phyloP scores from a whole-genome alignment of 2,797 vertebrate species.

The Dromococcyx pavoninus region DNA sequence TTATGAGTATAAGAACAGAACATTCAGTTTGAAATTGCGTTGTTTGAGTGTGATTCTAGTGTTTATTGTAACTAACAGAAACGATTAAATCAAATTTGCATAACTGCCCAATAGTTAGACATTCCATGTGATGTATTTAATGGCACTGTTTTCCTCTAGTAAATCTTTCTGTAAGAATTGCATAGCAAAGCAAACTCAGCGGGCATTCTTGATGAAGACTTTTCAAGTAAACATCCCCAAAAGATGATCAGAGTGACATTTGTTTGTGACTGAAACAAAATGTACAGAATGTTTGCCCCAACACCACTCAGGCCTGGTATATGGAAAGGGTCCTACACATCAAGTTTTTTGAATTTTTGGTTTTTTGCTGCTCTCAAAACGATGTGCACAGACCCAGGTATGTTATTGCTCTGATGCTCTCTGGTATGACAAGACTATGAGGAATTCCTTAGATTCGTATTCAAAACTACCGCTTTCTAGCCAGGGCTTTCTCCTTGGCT shows the following conservation, averaged over 20 bases:
- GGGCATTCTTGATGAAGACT: not conserved
- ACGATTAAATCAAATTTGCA: not conserved
- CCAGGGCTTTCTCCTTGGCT: not conserved
- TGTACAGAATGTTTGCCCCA: not conserved
- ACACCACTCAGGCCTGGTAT: not conserved
- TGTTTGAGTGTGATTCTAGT: not conserved
- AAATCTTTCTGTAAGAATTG: not conserved
- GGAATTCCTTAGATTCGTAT: not conserved
- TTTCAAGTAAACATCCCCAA: not conserved
- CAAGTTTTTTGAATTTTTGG: not conserved
- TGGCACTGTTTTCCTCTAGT: not conserved
- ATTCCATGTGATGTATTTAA: not conserved
- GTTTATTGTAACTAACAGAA: not conserved
- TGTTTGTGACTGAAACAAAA: not conserved
- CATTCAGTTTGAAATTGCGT: not conserved
- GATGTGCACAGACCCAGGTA: accelerated
- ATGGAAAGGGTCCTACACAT: not conserved
- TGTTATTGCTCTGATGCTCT: not conserved
- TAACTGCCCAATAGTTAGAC: not conserved
- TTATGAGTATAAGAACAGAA: not conserved
- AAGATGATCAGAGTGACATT: not conserved
- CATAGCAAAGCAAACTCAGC: not conserved
- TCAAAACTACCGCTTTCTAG: not conserved
- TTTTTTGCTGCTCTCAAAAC: not conserved
- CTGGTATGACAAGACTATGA: not conserved